Conservation (phyloP, 2,113 vertebrate species). For the Willisornis vidua region DNA sequence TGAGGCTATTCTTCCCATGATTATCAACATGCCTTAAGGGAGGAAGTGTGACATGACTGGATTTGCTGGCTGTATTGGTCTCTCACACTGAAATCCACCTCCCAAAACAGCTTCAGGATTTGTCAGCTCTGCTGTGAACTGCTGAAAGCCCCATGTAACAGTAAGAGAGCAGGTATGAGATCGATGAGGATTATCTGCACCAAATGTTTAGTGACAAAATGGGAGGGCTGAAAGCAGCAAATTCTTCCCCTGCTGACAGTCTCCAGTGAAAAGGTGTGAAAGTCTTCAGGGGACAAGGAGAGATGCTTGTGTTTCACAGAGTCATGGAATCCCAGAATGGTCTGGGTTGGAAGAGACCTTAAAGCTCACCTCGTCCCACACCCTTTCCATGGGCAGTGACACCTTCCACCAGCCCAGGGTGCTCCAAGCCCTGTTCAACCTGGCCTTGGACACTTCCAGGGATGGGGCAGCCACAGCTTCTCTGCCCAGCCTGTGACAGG, state of each 20-base stretch:
- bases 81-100: neutral
- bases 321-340: neutral
- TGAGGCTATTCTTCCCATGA: neutral
- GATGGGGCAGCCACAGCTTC: neutral
- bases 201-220: neutral
- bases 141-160: neutral
- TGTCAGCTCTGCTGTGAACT: neutral
- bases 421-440: rapidly evolving
- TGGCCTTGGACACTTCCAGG: neutral
- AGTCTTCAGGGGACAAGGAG: neutral
- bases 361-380: neutral
- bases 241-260: neutral
- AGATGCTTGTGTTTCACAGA: neutral
- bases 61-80: neutral
- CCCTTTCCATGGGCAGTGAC: neutral
- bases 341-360: neutral
- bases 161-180: neutral
- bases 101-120: neutral
- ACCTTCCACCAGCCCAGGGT: neutral
- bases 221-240: neutral
- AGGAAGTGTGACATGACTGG: neutral
- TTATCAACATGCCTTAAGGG: neutral
- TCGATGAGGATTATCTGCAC: rapidly evolving
- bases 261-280: neutral
- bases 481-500: neutral